Conservation (phyloP, 1,140 invertebrate species). For the Zophobas morio region DNA sequence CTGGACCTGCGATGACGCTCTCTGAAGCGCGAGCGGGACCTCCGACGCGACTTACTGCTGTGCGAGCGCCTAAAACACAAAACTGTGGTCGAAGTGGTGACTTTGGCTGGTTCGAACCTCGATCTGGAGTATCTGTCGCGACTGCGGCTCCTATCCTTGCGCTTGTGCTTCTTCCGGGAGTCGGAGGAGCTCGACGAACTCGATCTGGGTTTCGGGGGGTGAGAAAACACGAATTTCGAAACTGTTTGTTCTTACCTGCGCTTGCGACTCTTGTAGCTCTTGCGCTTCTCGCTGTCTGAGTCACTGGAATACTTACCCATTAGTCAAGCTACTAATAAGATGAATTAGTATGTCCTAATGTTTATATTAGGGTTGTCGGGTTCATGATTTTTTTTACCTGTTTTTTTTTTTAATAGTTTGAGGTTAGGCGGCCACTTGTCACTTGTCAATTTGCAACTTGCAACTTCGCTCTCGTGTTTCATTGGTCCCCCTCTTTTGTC, state of each 20-base stretch:
- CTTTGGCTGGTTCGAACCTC: conserved; percentile 46
- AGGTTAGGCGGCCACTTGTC: background rate
- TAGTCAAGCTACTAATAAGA: background rate
- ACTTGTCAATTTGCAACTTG: conserved; percentile 9
- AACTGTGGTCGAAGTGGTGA: conserved; percentile 17
- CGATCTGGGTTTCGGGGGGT: conserved; percentile 51
- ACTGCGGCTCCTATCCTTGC: conserved; percentile 54
- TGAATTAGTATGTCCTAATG: too few species aligned
- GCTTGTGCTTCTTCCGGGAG: conserved; percentile 54
- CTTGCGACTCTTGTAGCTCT: conserved; percentile 58
- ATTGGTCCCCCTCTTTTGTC: background rate
- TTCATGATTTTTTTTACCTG: too few species aligned
- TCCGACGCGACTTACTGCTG: conserved; percentile 30
- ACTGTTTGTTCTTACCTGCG: conserved; percentile 58
- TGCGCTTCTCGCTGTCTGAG: conserved; percentile 62
- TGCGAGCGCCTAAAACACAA: conserved; percentile 15
- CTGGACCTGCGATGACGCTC: conserved; percentile 56
- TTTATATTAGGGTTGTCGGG: conserved; percentile 3
- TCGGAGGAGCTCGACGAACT: conserved; percentile 60
- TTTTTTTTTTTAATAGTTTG: too few species aligned
- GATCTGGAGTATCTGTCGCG: conserved; percentile 54
- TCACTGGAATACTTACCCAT: conserved; percentile 66
- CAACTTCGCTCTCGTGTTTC: background rate
- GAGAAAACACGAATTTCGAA: background rate
- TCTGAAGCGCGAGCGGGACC: conserved; percentile 47